Evolutionary conservation across 2,113 vertebrate species (phyloP).

Genomic region (Hippoglossus stenolepis): DNA sequence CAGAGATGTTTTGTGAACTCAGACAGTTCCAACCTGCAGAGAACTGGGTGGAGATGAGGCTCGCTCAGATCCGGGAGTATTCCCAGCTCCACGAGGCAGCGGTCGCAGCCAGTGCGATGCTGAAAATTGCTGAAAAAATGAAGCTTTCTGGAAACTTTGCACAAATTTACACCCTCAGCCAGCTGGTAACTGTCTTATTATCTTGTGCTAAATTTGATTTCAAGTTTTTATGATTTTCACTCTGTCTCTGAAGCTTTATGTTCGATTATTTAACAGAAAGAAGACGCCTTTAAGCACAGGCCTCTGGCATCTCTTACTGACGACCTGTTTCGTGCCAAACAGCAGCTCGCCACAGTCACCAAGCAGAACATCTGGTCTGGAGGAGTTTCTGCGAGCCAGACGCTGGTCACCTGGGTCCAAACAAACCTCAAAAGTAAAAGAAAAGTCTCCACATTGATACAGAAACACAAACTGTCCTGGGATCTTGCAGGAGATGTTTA

Average conservation of each 20-base stretch:
- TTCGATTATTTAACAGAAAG: constrained; percentile 50
- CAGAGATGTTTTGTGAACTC: not conserved
- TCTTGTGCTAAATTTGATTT: not conserved
- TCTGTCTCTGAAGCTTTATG: not conserved
- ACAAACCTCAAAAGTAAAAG: constrained; percentile 69
- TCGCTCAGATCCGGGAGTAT: constrained; percentile 74
- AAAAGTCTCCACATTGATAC: not conserved
- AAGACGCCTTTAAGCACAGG: constrained; percentile 67
- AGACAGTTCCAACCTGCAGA: not conserved
- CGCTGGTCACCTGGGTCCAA: constrained; percentile 77
- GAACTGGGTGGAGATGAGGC: constrained; percentile 54
- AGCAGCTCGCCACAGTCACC: constrained; percentile 63
- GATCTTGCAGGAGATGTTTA: not conserved
- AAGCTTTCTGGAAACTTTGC: constrained; percentile 73
- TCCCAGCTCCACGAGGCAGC: constrained; percentile 65
- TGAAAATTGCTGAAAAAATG: constrained; percentile 64
- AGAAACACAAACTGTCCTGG: not conserved
- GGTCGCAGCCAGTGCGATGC: constrained; percentile 65
- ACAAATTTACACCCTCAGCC: constrained; percentile 63
- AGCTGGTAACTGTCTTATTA: constrained; percentile 68
- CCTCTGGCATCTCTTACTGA: constrained; percentile 58
- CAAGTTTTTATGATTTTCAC: not conserved
- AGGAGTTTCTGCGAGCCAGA: constrained; percentile 69
- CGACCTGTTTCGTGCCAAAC: constrained; percentile 63
- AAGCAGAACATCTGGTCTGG: constrained; percentile 74